A percentile compares a stretch with the other conserved stretches of the same genome.
Evolutionary conservation across 2,797 vertebrate genomes (phyloP).

Genomic region (Onychomys torridus): DNA sequence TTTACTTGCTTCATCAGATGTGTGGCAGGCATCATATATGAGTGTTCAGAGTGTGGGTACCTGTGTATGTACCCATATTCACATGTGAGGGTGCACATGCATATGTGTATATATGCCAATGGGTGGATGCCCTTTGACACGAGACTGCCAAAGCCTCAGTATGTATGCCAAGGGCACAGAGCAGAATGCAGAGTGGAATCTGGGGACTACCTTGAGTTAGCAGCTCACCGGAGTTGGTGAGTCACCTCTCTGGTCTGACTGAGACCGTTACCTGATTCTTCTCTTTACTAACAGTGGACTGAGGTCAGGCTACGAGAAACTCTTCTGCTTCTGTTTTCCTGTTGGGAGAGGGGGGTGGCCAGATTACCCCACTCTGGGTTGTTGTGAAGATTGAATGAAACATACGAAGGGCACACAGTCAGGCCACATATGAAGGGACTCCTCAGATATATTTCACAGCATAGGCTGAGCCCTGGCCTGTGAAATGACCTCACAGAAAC

Average conservation of each 20-base stretch:
- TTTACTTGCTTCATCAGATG: background rate
- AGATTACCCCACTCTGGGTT: background rate
- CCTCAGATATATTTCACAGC: accelerated
- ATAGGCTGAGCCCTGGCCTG: accelerated
- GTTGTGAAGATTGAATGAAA: background rate
- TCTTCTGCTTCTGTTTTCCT: background rate
- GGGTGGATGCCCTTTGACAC: background rate
- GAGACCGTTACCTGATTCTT: background rate
- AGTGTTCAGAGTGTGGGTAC: background rate
- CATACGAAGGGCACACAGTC: background rate
- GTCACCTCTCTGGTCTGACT: background rate
- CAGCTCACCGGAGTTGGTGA: background rate
- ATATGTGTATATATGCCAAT: background rate
- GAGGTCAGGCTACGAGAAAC: background rate
- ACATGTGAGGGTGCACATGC: background rate
- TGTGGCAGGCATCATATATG: background rate
- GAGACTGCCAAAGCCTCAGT: background rate
- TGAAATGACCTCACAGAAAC: background rate
- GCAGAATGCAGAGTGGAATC: background rate
- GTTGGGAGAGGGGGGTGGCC: background rate
- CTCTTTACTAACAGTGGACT: background rate
- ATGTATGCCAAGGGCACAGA: background rate
- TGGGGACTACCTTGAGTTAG: background rate
- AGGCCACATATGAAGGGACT: background rate
- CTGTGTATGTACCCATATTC: background rate